Evolutionary conservation across 2,888 invertebrate genomes (phyloP), one percentile per base, ranked within the genome.

Genomic region (Caenorhabditis sinica): DNA sequence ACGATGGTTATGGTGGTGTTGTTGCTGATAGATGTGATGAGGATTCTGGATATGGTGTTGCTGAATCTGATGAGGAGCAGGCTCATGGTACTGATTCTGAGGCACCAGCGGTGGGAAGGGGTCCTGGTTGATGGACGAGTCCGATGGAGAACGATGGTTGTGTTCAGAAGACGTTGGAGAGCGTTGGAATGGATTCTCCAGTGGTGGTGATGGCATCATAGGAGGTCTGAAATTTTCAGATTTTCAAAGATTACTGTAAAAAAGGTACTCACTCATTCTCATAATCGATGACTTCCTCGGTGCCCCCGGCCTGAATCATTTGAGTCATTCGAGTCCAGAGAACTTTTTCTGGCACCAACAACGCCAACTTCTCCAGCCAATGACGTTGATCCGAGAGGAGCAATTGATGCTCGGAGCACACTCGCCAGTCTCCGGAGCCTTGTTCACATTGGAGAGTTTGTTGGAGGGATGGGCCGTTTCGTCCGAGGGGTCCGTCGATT

Each of bases 401-500:
- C 56, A 89, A 36, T 63, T 89, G 89, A 63, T 87, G 87, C n/a
- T 85, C 85, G 9, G 82, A 76, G 73, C 89, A 89, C 8, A 69
- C 25, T 13, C 82, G 60, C 83, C 83, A 88, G 25, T 87, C 88
- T 5, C 56, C n/a, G 9, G 81, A 83, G 8, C 68, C 56, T 43
- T 83, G 83, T 13, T 75, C 76, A 61, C 89, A 89, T 56, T 85
- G 82, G 36, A 89, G 69, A n/a, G 89, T 89, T 43, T 86, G 81
- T 71, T 88, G 76, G 9, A 89, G 83, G 11, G 84, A 81, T 23
- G 87, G 86, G 17, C 90, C 90, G 56, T 84, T 87, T 45, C 90
- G 53, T 1, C 90, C 90, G 30, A 89, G 75, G 11, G 90, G 90
- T 13, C 90, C 90, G 61, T 90, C 90, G 51, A 89, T 87, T n/a